These are phyloP conservation scores for Rhopalosiphum maidis DNA, from an alignment of 1,140 invertebrate species.

Conservation along the genomic window DNA sequence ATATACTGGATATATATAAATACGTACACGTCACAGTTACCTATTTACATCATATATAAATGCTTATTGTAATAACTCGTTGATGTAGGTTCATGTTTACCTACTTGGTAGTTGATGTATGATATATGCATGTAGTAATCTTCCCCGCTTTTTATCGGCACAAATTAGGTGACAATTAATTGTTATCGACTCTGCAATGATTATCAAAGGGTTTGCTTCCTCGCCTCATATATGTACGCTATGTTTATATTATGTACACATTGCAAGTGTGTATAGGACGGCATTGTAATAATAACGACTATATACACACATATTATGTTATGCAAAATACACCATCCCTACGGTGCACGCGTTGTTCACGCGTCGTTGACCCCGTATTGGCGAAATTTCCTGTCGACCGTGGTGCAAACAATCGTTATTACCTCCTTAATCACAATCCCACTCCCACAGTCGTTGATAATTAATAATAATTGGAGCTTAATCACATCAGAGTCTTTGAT, in stretches of 20 bases:
- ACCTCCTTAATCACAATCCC: constrained; percentile 6
- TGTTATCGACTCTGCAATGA: not conserved
- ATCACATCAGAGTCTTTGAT: constrained; percentile 14
- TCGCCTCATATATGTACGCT: not conserved
- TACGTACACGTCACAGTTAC: not conserved
- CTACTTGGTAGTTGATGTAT: not conserved
- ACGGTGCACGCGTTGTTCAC: not conserved
- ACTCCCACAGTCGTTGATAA: not conserved
- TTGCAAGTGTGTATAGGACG: not conserved
- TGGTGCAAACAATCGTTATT: constrained; percentile 16
- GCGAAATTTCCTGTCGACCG: constrained; percentile 1
- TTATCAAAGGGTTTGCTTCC: not conserved
- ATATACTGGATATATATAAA: no score
- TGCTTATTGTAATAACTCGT: not conserved
- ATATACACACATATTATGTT: not conserved
- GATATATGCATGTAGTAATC: not conserved
- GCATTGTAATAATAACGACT: constrained; percentile 25
- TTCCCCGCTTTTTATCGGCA: not conserved
- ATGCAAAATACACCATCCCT: not conserved
- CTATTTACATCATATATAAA: not conserved
- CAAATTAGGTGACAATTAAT: constrained; percentile 45
- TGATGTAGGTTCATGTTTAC: not conserved
- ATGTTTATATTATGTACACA: constrained; percentile 15
- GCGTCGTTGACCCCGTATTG: constrained; percentile 6
- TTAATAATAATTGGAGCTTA: constrained; percentile 35